These are phyloP conservation scores for Diarsia dahlii DNA, from an alignment of 2,888 invertebrate species.

Conservation along the genomic window DNA sequence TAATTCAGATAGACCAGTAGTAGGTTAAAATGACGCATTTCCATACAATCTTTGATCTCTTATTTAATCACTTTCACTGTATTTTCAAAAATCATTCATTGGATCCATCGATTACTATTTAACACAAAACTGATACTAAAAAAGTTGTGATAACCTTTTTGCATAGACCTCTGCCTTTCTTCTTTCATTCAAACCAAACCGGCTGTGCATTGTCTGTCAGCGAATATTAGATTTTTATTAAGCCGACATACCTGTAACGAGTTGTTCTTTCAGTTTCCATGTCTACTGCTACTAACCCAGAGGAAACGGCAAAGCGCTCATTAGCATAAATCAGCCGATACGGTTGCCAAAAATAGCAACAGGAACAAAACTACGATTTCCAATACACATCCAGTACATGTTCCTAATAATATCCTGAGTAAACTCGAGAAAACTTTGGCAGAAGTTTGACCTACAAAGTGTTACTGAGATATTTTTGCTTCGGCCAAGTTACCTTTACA, in stretches of 20 bases:
- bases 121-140: not conserved
- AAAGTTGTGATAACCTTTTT: not conserved
- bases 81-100: not conserved
- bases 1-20: slow-evolving; percentile 1
- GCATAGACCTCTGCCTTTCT: not conserved
- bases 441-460: slow-evolving; percentile 49
- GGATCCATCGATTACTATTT: not conserved
- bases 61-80: not conserved
- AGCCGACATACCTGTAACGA: not conserved
- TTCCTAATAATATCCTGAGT: slow-evolving; percentile 52
- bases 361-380: slow-evolving; percentile 47
- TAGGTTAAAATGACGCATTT: not conserved
- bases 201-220: not conserved
- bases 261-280: slow-evolving; percentile 4
- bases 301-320: slow-evolving; percentile 43
- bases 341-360: slow-evolving; percentile 54
- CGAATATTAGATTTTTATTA: not conserved
- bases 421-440: slow-evolving; percentile 46
- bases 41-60: not conserved
- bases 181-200: not conserved
- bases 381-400: slow-evolving; percentile 28
- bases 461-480: slow-evolving; percentile 35
- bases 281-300: not conserved
- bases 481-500: slow-evolving; percentile 39
- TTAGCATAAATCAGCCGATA: slow-evolving; percentile 55